Evolutionary conservation across 2,797 vertebrate genomes (phyloP).

Genomic region (Siniperca obscura): DNA sequence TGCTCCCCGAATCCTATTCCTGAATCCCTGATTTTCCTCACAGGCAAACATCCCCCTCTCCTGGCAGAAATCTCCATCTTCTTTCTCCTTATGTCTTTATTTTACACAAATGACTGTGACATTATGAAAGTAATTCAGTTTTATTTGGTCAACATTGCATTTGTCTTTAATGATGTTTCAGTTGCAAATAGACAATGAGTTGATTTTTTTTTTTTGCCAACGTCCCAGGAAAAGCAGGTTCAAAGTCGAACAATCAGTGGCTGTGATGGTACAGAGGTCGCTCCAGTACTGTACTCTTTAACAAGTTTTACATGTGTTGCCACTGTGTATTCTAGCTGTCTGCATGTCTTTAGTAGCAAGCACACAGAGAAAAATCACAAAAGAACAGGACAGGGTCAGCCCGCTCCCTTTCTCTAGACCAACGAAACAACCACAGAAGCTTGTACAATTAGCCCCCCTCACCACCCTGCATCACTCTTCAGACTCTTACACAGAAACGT

Average conservation of each 20-base stretch:
- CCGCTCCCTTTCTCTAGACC: not conserved
- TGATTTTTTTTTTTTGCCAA: not conserved
- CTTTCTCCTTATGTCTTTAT: not conserved
- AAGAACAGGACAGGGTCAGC: conserved; percentile 15
- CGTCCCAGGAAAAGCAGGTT: not conserved
- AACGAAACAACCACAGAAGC: conserved; percentile 4
- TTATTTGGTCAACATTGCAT: not conserved
- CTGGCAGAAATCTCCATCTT: conserved; percentile 49
- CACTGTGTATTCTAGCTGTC: not conserved
- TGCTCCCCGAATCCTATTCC: not conserved
- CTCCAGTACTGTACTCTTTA: not conserved
- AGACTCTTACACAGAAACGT: not conserved
- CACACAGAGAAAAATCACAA: not conserved
- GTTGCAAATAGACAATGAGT: not conserved
- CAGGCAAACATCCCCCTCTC: conserved; percentile 70
- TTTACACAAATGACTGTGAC: not conserved
- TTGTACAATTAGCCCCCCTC: conserved; percentile 2
- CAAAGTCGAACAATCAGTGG: not conserved
- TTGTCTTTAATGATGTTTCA: conserved; percentile 38
- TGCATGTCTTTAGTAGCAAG: not conserved
- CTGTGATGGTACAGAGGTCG: not conserved
- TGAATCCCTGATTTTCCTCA: not conserved
- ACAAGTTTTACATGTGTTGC: not conserved
- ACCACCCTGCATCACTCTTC: too few relatives aligned
- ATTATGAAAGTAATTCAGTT: not conserved